A percentile compares a stretch with the other conserved stretches of the same genome.
Evolutionary conservation across 2,888 invertebrate genomes (phyloP).

Genomic region (Aelia acuminata): DNA sequence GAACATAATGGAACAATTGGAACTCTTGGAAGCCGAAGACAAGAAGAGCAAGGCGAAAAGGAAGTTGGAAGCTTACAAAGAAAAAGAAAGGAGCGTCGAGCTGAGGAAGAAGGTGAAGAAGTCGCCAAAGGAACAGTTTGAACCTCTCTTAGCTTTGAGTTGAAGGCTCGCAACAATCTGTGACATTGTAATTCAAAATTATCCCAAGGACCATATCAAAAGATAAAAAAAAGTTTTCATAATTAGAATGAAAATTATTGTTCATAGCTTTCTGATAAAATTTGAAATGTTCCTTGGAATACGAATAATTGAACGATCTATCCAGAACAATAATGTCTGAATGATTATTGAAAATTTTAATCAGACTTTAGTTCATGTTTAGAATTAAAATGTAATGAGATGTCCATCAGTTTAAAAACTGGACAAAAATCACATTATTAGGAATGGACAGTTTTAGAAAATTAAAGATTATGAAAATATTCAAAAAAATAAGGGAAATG

Average conservation of each 20-base stretch:
- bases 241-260: conserved; percentile 1
- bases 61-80: conserved; percentile 66
- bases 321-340: background rate
- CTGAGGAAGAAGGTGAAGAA: conserved; percentile 65
- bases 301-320: background rate
- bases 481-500: background rate
- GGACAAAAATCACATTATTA: background rate
- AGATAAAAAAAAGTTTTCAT: conserved; percentile 5
- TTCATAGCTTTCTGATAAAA: background rate
- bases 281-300: conserved; percentile 39
- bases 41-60: conserved; percentile 67
- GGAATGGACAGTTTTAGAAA: background rate
- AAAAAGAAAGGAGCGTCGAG: conserved; percentile 65
- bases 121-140: conserved; percentile 74
- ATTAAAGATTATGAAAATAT: background rate
- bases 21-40: conserved; percentile 76
- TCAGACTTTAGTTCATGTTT: background rate
- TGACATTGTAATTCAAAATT: background rate
- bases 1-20: conserved; percentile 86
- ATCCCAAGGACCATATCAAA: conserved; percentile 35
- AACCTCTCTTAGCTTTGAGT: conserved; percentile 79
- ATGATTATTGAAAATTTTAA: background rate
- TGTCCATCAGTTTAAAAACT: background rate
- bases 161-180: conserved; percentile 68
- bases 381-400: background rate